phyloP scores from a whole-genome alignment of 2,888 invertebrate species.

The Graphium colonna region DNA sequence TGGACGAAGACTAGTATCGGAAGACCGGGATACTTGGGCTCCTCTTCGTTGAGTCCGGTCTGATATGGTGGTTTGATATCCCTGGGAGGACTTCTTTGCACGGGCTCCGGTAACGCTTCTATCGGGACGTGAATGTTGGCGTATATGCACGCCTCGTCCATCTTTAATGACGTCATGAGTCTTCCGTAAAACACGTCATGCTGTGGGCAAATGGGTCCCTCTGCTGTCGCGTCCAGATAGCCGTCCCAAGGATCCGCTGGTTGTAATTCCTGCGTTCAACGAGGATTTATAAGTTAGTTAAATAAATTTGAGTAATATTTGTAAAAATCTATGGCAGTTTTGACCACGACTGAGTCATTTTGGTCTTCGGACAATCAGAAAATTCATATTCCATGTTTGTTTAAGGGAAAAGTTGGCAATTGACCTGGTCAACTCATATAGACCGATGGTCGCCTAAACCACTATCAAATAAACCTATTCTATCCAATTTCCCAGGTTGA shows the following conservation, averaged over 20 bases:
- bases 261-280: constrained; percentile 68
- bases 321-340: no score
- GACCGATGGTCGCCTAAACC: no score
- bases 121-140: constrained; percentile 64
- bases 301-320: no score
- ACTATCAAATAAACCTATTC: no score
- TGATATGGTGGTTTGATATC: constrained; percentile 34
- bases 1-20: constrained; percentile 67
- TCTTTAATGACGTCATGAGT: constrained; percentile 41
- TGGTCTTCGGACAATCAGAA: no score
- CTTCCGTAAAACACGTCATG: constrained; percentile 61
- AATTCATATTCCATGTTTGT: no score
- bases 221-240: constrained; percentile 75
- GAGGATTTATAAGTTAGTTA: no score
- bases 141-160: constrained; percentile 61
- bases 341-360: no score
- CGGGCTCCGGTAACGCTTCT: constrained; percentile 35
- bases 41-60: constrained; percentile 26
- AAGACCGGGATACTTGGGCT: constrained; percentile 31
- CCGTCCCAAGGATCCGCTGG: constrained; percentile 73
- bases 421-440: no score
- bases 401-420: no score
- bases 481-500: no score
- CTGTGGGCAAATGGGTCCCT: constrained; percentile 82
- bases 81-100: constrained; percentile 23